These are phyloP conservation scores for Pocillopora damicornis DNA, from an alignment of 64 coral and sea anemone species.

Conservation along the genomic window DNA sequence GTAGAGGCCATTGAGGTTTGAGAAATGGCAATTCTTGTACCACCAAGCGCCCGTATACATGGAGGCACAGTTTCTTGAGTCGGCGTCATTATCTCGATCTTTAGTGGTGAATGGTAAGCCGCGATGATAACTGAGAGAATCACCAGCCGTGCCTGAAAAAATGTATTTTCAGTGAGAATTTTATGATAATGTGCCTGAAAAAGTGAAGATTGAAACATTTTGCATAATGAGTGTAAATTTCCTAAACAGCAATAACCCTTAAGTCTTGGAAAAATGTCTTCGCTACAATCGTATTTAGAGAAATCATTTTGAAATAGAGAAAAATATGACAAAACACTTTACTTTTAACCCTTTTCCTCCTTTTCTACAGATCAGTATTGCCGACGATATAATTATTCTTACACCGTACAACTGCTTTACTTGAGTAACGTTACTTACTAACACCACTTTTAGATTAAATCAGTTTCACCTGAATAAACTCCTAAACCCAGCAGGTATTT, in stretches of 20 bases:
- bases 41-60: slow-evolving; percentile 14
- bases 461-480: slow-evolving; percentile 34
- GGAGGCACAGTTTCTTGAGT: background rate
- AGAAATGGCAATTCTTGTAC: background rate
- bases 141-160: background rate
- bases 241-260: no score
- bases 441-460: background rate
- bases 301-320: no score
- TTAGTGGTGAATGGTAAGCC: background rate
- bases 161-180: background rate
- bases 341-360: no score
- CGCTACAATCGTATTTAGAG: no score
- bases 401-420: background rate
- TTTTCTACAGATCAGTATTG: no score
- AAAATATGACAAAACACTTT: no score
- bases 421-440: background rate
- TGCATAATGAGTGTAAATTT: no score
- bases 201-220: no score
- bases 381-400: no score
- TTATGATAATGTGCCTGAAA: background rate
- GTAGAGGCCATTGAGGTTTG: slow-evolving; percentile 31
- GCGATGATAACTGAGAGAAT: background rate
- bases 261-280: no score
- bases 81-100: slow-evolving; percentile 21
- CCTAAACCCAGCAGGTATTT: slow-evolving; percentile 20